Base-by-base conservation (phyloP, 2,888 invertebrate genomes). In the Panzeria rudis region DNA sequence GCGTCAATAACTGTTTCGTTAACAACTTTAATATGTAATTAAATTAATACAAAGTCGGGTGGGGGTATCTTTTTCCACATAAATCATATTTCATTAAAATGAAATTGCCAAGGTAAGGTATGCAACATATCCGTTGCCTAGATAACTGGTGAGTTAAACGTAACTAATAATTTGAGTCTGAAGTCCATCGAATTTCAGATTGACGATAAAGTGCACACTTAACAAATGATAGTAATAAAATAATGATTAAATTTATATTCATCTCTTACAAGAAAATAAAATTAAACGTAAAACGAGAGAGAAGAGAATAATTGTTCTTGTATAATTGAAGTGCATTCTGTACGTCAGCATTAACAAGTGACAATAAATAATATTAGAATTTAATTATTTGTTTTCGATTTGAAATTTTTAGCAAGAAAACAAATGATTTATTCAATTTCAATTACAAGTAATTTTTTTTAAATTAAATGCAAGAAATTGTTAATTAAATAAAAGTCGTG, bases 61-160 rank as follows among this genome's bases (percentile, higher is more conserved):
- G n/a, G n/a, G n/a, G n/a, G n/a, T n/a, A n/a, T 17, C 11, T 41
- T 25, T 9, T 54, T 76, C 35, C 8, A 50, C 17, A 50, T 3
- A 68, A 77, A 25, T 54, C 29, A 41, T 41, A 54, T 41, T 20
- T n/a, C 13, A 52, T 41, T 47, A 2, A 0, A 62, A 54, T 15
- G 29, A 66, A 29, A 17, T 35, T 25, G 3, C 11, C n/a, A 41
- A 25, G 11, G 17, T 23, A 41, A 25, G 11, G 17, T 23, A 56
- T 59, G 17, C 17, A 59, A 68, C 8, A 77, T 61, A 69, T 68
- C 77, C 77, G 77, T 38, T 68, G 25, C 47, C 3, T 17, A 77
- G 59, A 47, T 68, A 68, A 50, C 4, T 20, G 32, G 4, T 47
- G 15, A 77, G 13, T 44, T 29, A 68, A 56, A 66, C 44, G 11